These are phyloP conservation scores for Heloderma charlesbogerti DNA, from an alignment of 2,113 vertebrate species.

Conservation along the genomic window DNA sequence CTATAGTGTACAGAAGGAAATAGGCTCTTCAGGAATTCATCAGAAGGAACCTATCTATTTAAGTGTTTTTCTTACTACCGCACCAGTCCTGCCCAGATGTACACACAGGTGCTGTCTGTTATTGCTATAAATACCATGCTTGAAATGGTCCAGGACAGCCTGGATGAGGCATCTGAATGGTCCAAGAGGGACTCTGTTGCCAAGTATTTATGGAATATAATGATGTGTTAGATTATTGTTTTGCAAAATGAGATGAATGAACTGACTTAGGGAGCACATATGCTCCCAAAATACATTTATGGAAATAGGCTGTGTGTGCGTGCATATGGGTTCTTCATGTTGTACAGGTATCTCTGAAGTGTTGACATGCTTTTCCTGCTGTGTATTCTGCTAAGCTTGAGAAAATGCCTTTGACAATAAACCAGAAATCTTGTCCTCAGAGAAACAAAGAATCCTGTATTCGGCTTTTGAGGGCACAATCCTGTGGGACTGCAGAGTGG, in stretches of 20 bases:
- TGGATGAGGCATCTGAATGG: background rate
- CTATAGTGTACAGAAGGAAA: conserved; percentile 44
- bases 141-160: background rate
- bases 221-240: background rate
- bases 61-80: conserved; percentile 61
- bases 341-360: background rate
- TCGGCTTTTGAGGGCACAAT: no score
- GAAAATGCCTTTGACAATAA: background rate
- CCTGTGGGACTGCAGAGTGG: no score
- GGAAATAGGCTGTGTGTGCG: background rate
- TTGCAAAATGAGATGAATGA: background rate
- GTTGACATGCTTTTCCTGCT: background rate
- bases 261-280: background rate
- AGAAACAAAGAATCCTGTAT: background rate
- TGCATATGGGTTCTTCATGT: background rate
- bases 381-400: background rate
- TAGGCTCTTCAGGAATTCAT: background rate
- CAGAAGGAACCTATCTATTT: conserved; percentile 65
- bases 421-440: background rate
- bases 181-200: background rate
- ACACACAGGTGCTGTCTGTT: conserved; percentile 36
- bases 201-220: background rate
- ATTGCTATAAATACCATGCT: background rate
- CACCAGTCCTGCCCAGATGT: conserved; percentile 52
- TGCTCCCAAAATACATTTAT: background rate